Conservation (phyloP, 2,113 vertebrate genomes). For the Anthoscopus minutus region DNA sequence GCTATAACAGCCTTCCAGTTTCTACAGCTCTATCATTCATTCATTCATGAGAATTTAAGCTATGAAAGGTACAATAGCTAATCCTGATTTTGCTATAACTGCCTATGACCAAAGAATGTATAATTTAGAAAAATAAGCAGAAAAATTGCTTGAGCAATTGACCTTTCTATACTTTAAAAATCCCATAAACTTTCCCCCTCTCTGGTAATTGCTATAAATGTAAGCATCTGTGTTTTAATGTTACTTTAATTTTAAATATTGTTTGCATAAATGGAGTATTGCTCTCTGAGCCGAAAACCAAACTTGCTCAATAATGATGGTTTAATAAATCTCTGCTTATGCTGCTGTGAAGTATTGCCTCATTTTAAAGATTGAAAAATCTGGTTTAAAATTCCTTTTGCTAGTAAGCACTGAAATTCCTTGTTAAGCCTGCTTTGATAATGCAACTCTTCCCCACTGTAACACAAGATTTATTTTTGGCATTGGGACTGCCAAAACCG, state of each 20-base stretch:
- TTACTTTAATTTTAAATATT: neutral
- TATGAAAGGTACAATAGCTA: conserved; percentile 77
- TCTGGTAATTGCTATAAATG: neutral
- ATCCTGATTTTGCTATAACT: neutral
- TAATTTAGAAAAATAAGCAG: neutral
- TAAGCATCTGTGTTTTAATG: neutral
- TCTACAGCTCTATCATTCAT: conserved; percentile 82
- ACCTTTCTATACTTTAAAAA: neutral
- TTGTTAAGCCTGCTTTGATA: neutral
- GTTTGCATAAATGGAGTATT: neutral
- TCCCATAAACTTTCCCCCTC: neutral
- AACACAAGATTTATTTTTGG: neutral
- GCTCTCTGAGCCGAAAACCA: neutral
- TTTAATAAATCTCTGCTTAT: neutral
- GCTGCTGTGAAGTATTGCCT: neutral
- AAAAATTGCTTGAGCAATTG: neutral
- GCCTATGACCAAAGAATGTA: neutral
- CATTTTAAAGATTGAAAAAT: neutral
- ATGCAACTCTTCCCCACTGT: neutral
- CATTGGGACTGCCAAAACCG: neutral
- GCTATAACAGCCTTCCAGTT: conserved; percentile 87
- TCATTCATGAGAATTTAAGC: conserved; percentile 76
- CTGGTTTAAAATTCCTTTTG: neutral
- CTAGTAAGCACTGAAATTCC: neutral
- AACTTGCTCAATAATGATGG: neutral